phyloP scores from a whole-genome alignment of 2,888 invertebrate species.

The Melipona beecheii region DNA sequence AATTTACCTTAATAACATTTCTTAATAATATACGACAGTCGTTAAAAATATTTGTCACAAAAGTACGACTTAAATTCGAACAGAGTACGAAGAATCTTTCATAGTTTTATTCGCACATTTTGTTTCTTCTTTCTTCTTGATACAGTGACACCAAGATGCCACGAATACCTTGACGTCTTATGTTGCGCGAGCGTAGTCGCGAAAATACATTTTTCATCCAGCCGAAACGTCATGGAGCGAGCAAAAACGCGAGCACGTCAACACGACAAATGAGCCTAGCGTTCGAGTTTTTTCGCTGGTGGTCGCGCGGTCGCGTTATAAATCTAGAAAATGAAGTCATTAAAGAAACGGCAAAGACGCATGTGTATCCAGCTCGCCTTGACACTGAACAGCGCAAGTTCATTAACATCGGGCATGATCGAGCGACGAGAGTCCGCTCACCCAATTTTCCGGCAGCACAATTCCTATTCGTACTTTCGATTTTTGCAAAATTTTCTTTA shows the following conservation, averaged over 20 bases:
- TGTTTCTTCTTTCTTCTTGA: not conserved
- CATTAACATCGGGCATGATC: constrained; percentile 50
- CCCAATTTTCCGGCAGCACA: constrained; percentile 48
- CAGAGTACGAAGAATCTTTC: not conserved
- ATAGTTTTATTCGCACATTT: not conserved
- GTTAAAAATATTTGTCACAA: not conserved
- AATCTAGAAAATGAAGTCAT: constrained; percentile 62
- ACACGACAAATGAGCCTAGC: constrained; percentile 18
- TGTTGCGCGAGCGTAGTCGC: not conserved
- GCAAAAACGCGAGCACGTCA: constrained; percentile 12
- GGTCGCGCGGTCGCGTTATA: constrained; percentile 40
- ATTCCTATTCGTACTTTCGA: not conserved
- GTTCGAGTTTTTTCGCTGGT: constrained; percentile 31
- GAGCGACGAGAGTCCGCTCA: constrained; percentile 12
- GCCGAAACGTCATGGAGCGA: not conserved
- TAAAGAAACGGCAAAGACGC: constrained; percentile 46
- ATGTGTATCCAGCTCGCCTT: constrained; percentile 56
- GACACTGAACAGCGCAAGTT: constrained; percentile 54
- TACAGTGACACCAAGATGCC: no score
- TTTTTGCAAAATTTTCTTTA: not conserved
- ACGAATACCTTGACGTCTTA: not conserved
- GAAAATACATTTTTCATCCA: constrained; percentile 34
- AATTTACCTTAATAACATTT: constrained; percentile 4
- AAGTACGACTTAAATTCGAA: not conserved
- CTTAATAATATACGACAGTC: not conserved